Percentiles rank a stretch among this genome's conserved stretches.
phyloP scores from a whole-genome alignment of 1,140 invertebrate genomes.

The Archivesica marissinica region DNA sequence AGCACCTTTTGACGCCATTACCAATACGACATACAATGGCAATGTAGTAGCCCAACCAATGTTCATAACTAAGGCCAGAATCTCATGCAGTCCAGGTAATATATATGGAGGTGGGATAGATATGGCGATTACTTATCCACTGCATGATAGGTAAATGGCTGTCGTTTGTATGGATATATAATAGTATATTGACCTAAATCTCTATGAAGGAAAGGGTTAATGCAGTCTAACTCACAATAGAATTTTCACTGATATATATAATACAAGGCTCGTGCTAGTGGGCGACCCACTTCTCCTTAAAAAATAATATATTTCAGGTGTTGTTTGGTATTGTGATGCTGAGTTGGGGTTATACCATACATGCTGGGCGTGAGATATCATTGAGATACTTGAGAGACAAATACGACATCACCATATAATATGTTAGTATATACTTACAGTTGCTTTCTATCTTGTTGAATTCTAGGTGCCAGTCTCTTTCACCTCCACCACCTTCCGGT shows the following conservation, averaged over 20 bases:
- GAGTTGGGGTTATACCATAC: slow-evolving; percentile 78
- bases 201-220: background rate
- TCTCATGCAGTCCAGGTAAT: no score
- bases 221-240: background rate
- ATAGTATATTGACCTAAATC: background rate
- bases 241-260: background rate
- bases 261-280: background rate
- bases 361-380: slow-evolving; percentile 73
- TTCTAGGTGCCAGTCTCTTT: background rate
- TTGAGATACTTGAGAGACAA: slow-evolving; percentile 70
- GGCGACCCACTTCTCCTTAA: background rate
- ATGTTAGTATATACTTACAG: background rate
- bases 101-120: no score
- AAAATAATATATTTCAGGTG: slow-evolving; percentile 72
- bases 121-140: background rate
- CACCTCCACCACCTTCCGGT: background rate
- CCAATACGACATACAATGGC: no score
- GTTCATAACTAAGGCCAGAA: no score
- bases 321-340: slow-evolving; percentile 73
- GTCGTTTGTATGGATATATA: background rate
- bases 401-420: slow-evolving; percentile 19
- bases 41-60: no score
- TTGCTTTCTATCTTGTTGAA: background rate
- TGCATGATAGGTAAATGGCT: background rate
- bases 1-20: no score